A percentile compares a stretch with the other conserved stretches of the same genome.
These are phyloP conservation scores for Coleophora deauratella DNA, from an alignment of 2,888 invertebrate genomes.

Conservation along the genomic window DNA sequence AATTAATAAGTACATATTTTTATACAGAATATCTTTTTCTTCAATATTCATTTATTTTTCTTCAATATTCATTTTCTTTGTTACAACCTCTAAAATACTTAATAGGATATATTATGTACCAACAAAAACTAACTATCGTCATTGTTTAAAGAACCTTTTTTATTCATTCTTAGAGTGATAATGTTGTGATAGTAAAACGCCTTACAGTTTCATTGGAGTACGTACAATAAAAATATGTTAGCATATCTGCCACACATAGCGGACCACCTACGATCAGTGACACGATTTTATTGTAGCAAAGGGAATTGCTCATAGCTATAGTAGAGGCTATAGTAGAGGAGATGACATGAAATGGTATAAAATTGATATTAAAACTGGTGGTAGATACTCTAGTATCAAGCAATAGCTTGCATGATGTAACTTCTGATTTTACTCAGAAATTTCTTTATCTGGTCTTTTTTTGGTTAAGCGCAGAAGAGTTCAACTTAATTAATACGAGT, in stretches of 20 bases:
- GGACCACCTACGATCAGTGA: constrained; percentile 47
- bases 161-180: constrained; percentile 29
- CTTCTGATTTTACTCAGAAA: constrained; percentile 15
- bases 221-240: constrained; percentile 55
- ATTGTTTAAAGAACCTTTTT: too few relatives aligned
- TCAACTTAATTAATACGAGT: too few relatives aligned
- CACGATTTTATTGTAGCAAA: constrained; percentile 44
- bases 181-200: constrained; percentile 52
- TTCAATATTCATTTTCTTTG: too few relatives aligned
- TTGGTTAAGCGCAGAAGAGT: too few relatives aligned
- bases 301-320: constrained; percentile 28
- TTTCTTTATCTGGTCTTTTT: too few relatives aligned
- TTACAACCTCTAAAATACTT: too few relatives aligned
- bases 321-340: constrained; percentile 29
- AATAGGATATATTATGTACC: too few relatives aligned
- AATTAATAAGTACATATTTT: too few relatives aligned
- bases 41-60: too few relatives aligned
- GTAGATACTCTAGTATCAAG: too few relatives aligned
- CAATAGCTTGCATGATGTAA: constrained; percentile 15
- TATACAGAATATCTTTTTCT: too few relatives aligned
- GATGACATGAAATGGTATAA: constrained; percentile 36
- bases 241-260: constrained; percentile 45
- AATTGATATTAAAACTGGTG: constrained; percentile 16
- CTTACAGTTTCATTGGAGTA: constrained; percentile 24
- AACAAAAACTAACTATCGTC: too few relatives aligned